Percentiles rank a stretch among this genome's conserved stretches.
Conservation (phyloP, 2,113 vertebrate species). For the Willisornis vidua region DNA sequence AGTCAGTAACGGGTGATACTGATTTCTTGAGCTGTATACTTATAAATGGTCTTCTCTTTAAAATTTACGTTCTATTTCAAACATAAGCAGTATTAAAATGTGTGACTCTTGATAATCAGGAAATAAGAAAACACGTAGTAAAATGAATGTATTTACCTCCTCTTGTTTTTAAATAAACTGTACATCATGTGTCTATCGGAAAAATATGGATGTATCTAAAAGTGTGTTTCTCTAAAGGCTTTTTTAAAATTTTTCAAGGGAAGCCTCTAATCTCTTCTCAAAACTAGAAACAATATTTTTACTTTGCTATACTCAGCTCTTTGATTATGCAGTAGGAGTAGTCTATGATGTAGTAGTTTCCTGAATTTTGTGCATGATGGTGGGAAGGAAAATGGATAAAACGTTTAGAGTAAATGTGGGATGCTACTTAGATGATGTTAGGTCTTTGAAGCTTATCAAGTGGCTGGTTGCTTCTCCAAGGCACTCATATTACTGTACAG, state of each 20-base stretch:
- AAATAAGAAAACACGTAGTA: neutral
- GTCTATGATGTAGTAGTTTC: neutral
- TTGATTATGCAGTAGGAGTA: neutral
- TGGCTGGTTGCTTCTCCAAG: neutral
- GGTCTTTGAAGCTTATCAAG: neutral
- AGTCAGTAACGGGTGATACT: neutral
- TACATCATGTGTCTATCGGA: neutral
- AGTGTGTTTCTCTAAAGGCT: neutral
- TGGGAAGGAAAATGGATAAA: neutral
- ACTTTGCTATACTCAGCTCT: neutral
- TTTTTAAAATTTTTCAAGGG: neutral
- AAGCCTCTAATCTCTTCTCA: neutral
- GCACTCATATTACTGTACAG: neutral
- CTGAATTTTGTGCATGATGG: neutral
- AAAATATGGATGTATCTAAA: neutral
- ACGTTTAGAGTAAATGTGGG: neutral
- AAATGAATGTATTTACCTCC: neutral
- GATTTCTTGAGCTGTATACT: neutral
- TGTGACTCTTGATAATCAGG: neutral
- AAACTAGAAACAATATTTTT: neutral
- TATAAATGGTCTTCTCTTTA: neutral
- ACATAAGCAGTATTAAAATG: neutral
- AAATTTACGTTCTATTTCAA: neutral
- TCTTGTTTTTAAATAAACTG: neutral
- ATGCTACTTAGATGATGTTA: neutral